Conservation (phyloP, 2,113 vertebrate genomes). For the Oostethus manadensis region DNA sequence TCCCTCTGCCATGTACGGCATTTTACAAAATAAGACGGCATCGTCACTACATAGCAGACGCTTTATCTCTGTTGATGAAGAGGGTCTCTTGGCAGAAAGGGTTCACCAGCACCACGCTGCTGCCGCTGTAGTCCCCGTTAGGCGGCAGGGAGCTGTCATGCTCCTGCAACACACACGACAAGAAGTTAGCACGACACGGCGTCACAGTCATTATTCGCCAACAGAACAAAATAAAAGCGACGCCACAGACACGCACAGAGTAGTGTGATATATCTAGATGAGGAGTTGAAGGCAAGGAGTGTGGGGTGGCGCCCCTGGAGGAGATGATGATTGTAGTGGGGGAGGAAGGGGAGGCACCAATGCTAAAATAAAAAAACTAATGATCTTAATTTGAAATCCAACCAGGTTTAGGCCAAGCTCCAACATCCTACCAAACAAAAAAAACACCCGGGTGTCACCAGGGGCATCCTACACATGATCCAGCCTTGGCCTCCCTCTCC, state of each 20-base stretch:
- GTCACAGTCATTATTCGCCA: background rate
- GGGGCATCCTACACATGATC: conserved; percentile 63
- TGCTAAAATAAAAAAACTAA: background rate
- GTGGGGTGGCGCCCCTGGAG: conserved; percentile 33
- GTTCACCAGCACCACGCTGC: conserved; percentile 95
- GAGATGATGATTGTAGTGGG: conserved; percentile 22
- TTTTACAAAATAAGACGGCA: background rate
- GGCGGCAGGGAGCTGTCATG: conserved; percentile 90
- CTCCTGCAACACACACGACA: conserved; percentile 68
- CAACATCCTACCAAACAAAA: background rate
- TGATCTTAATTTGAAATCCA: background rate
- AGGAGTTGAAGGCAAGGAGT: conserved; percentile 25
- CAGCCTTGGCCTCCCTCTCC: conserved; percentile 54
- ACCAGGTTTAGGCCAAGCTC: too few species aligned
- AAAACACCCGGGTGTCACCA: conserved; percentile 66
- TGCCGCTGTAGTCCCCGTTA: conserved; percentile 89
- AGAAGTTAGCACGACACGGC: too few species aligned
- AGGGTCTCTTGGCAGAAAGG: conserved; percentile 97
- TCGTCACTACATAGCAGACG: conserved; percentile 81
- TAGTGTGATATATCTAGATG: conserved; percentile 21
- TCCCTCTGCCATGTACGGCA: conserved; percentile 59
- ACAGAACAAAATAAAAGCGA: conserved; percentile 6
- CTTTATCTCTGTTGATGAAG: conserved; percentile 88
- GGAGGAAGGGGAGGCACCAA: conserved; percentile 23
- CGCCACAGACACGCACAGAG: conserved; percentile 19